These are phyloP conservation scores for Trogon surrucura DNA, from an alignment of 2,113 vertebrate species.

Conservation along the genomic window DNA sequence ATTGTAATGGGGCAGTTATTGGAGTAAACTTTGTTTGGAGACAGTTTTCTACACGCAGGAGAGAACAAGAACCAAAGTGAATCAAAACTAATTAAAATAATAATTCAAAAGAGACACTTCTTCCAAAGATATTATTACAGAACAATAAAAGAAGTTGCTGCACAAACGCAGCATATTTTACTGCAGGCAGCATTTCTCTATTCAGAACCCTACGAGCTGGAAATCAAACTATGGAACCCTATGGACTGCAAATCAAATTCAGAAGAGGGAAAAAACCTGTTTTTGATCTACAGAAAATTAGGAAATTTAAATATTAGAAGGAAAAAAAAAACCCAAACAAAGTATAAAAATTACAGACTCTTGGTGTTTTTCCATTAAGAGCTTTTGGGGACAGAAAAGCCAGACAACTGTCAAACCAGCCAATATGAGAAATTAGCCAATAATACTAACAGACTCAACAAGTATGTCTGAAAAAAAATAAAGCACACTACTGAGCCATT, in stretches of 20 bases:
- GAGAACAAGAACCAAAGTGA: not conserved
- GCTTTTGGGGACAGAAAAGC: not conserved
- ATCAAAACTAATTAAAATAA: constrained; percentile 61
- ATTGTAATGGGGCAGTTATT: not conserved
- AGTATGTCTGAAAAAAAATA: not conserved
- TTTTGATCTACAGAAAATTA: not conserved
- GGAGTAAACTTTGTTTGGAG: not conserved
- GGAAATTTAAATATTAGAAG: not conserved
- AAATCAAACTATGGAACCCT: not conserved
- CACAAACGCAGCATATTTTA: not conserved
- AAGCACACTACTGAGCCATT: not conserved
- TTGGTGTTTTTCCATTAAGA: not conserved
- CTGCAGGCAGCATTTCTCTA: not conserved
- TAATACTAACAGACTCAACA: not conserved
- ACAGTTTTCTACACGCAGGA: not conserved
- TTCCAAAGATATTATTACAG: not conserved
- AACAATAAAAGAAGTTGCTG: constrained; percentile 6
- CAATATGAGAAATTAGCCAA: not conserved
- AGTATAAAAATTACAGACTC: not conserved
- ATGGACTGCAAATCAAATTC: not conserved
- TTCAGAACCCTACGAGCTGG: not conserved
- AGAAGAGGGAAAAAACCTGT: not conserved
- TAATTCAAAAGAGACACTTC: constrained; percentile 38
- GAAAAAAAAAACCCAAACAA: not conserved
- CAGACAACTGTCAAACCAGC: not conserved